Conservation (phyloP, 2,888 invertebrate genomes). For the Clistopyga incitator region DNA sequence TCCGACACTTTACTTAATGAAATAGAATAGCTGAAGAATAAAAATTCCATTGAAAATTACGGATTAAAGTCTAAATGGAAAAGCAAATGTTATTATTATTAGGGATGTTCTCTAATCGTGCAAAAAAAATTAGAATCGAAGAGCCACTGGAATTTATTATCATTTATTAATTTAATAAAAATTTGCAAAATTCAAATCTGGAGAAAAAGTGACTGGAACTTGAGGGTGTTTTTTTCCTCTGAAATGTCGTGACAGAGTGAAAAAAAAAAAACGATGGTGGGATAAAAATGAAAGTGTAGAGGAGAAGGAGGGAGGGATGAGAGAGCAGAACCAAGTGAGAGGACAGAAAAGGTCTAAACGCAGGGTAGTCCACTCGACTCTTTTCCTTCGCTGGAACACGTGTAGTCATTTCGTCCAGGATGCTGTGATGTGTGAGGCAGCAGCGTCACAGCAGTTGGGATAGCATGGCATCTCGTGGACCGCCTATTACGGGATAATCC, state of each 20-base stretch:
- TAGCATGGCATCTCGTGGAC: slow-evolving; percentile 67
- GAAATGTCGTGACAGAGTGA: neutral
- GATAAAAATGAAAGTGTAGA: slow-evolving; percentile 21
- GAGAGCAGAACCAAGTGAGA: neutral
- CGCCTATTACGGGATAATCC: slow-evolving; percentile 73
- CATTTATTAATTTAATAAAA: neutral
- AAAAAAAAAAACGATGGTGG: neutral
- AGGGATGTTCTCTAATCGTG: too few species aligned
- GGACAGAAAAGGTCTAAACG: slow-evolving; percentile 29
- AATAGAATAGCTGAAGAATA: neutral
- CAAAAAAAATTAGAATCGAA: too few species aligned
- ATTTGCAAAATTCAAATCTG: neutral
- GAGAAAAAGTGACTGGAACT: neutral
- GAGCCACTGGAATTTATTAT: too few species aligned
- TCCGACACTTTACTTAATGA: neutral
- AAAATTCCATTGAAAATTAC: too few species aligned
- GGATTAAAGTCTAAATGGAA: neutral
- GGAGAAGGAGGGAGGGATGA: neutral
- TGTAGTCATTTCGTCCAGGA: slow-evolving; percentile 71
- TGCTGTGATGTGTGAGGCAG: slow-evolving; percentile 55
- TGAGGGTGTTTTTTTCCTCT: slow-evolving; percentile 1
- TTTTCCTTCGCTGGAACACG: slow-evolving; percentile 67
- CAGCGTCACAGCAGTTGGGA: slow-evolving; percentile 49
- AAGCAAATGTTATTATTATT: neutral
- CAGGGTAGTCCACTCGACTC: slow-evolving; percentile 33